These are phyloP conservation scores for Carassius auratus DNA, from an alignment of 2,113 vertebrate species.

Conservation along the genomic window DNA sequence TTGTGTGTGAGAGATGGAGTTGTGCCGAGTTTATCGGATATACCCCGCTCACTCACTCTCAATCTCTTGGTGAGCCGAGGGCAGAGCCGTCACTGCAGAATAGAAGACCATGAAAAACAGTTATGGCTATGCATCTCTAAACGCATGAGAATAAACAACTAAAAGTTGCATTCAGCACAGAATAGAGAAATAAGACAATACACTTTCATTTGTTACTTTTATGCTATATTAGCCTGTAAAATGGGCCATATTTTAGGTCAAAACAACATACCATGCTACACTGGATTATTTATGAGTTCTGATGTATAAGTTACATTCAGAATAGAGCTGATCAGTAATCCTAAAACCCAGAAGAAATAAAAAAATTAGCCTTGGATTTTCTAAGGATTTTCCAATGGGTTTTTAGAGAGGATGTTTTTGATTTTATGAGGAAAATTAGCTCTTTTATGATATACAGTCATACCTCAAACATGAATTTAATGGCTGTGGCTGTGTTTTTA, in stretches of 20 bases:
- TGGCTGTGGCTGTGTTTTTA: too few species aligned
- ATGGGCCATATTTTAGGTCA: neutral
- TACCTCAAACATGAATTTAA: too few species aligned
- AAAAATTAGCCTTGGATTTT: too few species aligned
- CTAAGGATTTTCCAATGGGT: too few species aligned
- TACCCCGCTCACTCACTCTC: neutral
- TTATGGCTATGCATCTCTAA: slow-evolving; percentile 21
- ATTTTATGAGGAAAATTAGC: too few species aligned
- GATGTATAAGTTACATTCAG: too few species aligned
- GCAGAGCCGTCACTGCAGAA: neutral
- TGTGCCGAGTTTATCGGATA: slow-evolving; percentile 2
- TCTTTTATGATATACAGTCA: too few species aligned
- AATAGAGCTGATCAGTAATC: too few species aligned
- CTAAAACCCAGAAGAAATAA: too few species aligned
- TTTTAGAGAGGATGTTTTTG: too few species aligned
- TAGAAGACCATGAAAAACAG: slow-evolving; percentile 23
- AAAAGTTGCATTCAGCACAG: neutral
- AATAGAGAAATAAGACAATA: neutral
- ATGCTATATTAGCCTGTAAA: neutral
- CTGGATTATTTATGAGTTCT: neutral
- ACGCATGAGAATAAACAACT: slow-evolving; percentile 31
- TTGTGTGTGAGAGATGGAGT: neutral
- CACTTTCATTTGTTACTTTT: neutral
- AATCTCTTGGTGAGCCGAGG: neutral
- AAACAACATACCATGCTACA: neutral